These are phyloP conservation scores for Steromphala cineraria DNA, from an alignment of 2,888 invertebrate species.

Conservation along the genomic window DNA sequence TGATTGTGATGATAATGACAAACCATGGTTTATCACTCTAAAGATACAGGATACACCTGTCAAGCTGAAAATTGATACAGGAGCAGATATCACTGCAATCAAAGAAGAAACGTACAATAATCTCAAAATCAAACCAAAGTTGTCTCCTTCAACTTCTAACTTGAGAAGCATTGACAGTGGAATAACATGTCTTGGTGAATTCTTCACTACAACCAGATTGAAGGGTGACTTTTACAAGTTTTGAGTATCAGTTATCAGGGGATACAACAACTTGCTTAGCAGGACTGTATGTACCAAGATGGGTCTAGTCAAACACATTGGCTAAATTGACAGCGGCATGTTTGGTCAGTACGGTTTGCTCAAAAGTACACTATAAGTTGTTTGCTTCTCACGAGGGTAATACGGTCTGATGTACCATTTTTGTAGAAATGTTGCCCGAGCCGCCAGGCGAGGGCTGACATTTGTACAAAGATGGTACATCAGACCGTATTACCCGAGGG, in stretches of 20 bases:
- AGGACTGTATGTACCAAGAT: background rate
- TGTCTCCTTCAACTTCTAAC: background rate
- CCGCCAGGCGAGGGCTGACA: too few species aligned
- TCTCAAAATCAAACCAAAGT: too few species aligned
- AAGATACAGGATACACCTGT: background rate
- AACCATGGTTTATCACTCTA: constrained; percentile 19
- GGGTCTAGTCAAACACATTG: constrained; percentile 13
- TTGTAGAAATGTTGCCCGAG: too few species aligned
- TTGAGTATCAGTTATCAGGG: background rate
- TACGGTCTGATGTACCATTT: too few species aligned
- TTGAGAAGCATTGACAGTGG: background rate
- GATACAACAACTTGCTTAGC: constrained; percentile 10
- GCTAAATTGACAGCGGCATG: background rate
- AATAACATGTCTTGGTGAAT: too few species aligned
- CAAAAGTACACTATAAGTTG: constrained; percentile 1
- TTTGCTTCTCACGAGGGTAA: too few species aligned
- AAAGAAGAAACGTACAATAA: background rate
- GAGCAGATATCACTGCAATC: constrained; percentile 16
- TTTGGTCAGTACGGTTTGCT: constrained; percentile 21
- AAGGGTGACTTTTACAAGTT: too few species aligned
- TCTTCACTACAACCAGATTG: too few species aligned
- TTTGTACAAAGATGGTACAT: too few species aligned
- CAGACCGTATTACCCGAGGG: too few species aligned
- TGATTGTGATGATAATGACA: background rate
- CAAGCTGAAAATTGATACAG: constrained; percentile 24